Conservation (phyloP, 2,888 invertebrate species). For the Hyposoter didymator region DNA sequence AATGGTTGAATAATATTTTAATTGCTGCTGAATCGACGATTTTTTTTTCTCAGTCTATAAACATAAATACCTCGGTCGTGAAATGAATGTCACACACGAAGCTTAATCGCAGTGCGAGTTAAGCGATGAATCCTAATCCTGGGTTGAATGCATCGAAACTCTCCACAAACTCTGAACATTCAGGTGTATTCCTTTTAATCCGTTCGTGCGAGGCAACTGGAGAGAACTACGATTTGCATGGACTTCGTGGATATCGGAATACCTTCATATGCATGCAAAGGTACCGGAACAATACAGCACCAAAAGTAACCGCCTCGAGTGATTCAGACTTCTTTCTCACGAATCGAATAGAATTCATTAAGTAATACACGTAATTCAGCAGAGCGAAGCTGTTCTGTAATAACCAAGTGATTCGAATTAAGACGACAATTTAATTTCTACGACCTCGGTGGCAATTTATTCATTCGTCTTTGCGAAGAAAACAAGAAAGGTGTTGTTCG, state of each 20-base stretch:
- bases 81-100: too few species aligned
- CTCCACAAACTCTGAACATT: slow-evolving; percentile 72
- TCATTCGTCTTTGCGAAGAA: background rate
- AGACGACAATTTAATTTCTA: background rate
- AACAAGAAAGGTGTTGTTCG: background rate
- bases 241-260: slow-evolving; percentile 72
- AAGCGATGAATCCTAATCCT: slow-evolving; percentile 78
- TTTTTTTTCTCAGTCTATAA: background rate
- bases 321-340: background rate
- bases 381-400: background rate
- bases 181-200: slow-evolving; percentile 81
- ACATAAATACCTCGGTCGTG: background rate
- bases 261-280: slow-evolving; percentile 16
- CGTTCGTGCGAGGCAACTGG: slow-evolving; percentile 78
- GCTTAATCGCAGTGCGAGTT: slow-evolving; percentile 72
- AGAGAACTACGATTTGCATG: slow-evolving; percentile 79
- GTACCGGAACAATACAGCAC: background rate
- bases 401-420: background rate
- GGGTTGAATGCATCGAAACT: slow-evolving; percentile 70
- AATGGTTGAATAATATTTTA: too few species aligned
- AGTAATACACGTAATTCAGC: background rate
- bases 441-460: background rate
- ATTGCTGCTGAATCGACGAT: background rate
- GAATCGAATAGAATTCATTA: background rate
- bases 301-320: background rate